Conservation (phyloP, 2,888 invertebrate species). For the Agrotis segetum region DNA sequence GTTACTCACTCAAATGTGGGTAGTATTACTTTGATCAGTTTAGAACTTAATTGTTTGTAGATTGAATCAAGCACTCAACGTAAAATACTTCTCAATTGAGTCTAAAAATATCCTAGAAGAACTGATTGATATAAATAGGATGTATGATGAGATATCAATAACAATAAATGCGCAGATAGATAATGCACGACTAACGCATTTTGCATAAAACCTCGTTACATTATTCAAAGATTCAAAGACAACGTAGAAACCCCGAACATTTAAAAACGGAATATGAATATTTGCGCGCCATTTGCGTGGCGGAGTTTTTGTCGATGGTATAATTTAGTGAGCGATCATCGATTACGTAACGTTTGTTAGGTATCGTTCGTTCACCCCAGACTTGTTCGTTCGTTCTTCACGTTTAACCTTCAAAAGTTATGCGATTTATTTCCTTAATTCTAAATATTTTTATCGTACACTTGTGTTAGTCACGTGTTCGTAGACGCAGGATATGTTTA, state of each 20-base stretch:
- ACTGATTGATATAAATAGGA: slow-evolving; percentile 19
- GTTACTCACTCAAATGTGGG: neutral
- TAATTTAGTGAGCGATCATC: slow-evolving; percentile 57
- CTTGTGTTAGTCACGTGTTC: slow-evolving; percentile 20
- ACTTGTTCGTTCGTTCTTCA: slow-evolving; percentile 44
- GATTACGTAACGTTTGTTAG: slow-evolving; percentile 64
- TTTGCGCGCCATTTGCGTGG: slow-evolving; percentile 53
- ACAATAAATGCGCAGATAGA: slow-evolving; percentile 28
- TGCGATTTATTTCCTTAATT: slow-evolving; percentile 56
- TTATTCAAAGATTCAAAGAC: slow-evolving; percentile 34
- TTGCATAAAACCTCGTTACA: slow-evolving; percentile 35
- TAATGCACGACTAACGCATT: slow-evolving; percentile 32
- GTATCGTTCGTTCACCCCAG: slow-evolving; percentile 70
- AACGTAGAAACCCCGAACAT: slow-evolving; percentile 46
- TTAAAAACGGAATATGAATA: slow-evolving; percentile 50
- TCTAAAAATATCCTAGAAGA: slow-evolving; percentile 5
- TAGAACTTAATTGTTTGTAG: neutral
- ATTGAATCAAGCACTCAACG: neutral
- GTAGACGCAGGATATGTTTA: slow-evolving; percentile 2
- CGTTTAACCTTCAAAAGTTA: slow-evolving; percentile 55
- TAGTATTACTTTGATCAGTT: neutral
- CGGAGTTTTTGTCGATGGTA: slow-evolving; percentile 56
- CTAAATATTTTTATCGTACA: slow-evolving; percentile 34
- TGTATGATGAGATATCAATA: slow-evolving; percentile 6
- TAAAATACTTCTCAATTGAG: neutral